Evolutionary conservation across 2,797 vertebrate genomes (phyloP).

Genomic region (Crocodylus rhombifer): DNA sequence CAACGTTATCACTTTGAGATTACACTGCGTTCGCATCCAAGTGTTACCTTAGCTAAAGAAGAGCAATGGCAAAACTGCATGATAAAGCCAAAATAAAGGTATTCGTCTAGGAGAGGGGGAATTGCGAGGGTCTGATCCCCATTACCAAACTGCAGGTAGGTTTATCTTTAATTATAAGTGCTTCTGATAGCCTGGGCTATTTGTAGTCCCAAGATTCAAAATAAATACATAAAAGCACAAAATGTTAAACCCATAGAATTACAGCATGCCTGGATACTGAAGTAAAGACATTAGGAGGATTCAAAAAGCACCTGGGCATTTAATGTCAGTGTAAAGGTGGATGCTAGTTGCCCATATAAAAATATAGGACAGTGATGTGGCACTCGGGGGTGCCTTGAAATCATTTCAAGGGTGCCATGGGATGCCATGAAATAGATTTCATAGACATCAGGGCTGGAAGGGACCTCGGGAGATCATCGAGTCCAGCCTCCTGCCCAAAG

Average conservation of each 20-base stretch:
- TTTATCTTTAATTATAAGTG: slow-evolving; percentile 9
- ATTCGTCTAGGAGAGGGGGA: background rate
- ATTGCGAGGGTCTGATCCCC: background rate
- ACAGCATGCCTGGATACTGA: background rate
- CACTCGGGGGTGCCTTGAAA: no score
- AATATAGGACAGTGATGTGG: no score
- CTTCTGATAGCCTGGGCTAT: background rate
- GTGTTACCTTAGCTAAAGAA: background rate
- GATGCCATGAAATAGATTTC: no score
- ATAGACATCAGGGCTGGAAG: no score
- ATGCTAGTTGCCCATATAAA: no score
- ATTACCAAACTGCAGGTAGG: background rate
- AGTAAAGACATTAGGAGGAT: slow-evolving; percentile 30
- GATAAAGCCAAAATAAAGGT: background rate
- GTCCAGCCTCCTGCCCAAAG: no score
- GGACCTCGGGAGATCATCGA: no score
- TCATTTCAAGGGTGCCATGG: no score
- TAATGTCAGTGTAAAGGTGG: no score
- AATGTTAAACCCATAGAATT: background rate
- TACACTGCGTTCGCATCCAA: fast-evolving
- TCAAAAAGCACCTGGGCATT: background rate
- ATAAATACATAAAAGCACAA: background rate
- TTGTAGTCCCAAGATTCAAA: background rate
- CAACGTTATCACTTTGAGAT: background rate
- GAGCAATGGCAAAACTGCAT: fast-evolving